Evolutionary conservation across 1,140 invertebrate genomes (phyloP), one percentile per base, ranked within the genome.

Genomic region (Orchesella cincta): DNA sequence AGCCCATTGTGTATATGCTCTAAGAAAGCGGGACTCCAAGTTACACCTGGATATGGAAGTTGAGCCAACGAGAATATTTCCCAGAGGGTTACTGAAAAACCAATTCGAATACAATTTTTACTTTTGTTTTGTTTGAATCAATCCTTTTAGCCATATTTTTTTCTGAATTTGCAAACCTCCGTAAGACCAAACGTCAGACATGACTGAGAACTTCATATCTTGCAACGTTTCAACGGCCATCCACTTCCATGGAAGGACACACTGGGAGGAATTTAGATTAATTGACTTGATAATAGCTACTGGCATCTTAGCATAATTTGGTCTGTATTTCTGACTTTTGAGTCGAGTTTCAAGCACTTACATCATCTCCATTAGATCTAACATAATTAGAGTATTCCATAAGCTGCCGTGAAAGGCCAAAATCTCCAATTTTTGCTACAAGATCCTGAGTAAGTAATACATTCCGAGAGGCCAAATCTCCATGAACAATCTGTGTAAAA

Each of bases 401-500:
- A 12, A 79, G 34, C 67, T 75, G 33, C 26, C 70, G 64, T 23
- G 78, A 79, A 28, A 78, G 26, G 12, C 77, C 77, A 73, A 78
- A 78, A 39, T 78, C 77, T n/a, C 73, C 71, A 23, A 80, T 75
- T 77, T 77, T 77, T 1, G 67, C 76, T 36, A 54, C 34, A 12
- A 54, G 31, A 2, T 46, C 64, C 0, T 51, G 23, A 26, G 73
- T 57, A 14, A 80, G 73, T 1, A 80, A 62, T 36, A 80, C 31
- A 28, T 80, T 80, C n/a, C 78, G 8, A 1, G 78, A 46, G 0
- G 78, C 72, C 26, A 80, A 33, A 74, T 80, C 78, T 1, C 67
- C 57, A 73, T 80, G 78, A 36, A 80, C 28, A 3, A 80, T 75
- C 74, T 74, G 67, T 23, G 18, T 76, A 35, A 14, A n/a, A n/a